These are phyloP conservation scores for Drosophila anomalata DNA, from an alignment of 2,888 invertebrate genomes.

Conservation along the genomic window DNA sequence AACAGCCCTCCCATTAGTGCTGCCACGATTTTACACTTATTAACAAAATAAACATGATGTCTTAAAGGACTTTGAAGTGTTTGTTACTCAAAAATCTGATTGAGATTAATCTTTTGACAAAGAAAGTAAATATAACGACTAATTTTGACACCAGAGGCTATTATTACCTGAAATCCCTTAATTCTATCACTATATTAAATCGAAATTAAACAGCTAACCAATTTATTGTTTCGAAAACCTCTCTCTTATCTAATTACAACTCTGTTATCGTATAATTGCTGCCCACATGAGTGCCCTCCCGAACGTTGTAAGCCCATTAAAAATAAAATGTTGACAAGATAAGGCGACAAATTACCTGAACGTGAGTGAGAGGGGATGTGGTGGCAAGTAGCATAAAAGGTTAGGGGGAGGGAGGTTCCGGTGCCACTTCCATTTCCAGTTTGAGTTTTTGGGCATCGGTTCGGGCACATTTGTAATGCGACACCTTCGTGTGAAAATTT, in stretches of 20 bases:
- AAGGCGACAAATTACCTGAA: constrained; percentile 74
- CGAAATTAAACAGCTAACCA: background rate
- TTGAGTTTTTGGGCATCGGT: constrained; percentile 17
- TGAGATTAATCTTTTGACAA: too few species aligned
- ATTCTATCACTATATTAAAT: background rate
- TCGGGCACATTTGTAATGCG: constrained; percentile 67
- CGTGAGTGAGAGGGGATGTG: constrained; percentile 5
- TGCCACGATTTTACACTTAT: constrained; percentile 1
- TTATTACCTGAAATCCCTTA: background rate
- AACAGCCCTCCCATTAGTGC: background rate
- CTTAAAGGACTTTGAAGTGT: background rate
- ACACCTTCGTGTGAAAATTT: constrained; percentile 78
- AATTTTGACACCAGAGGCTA: too few species aligned
- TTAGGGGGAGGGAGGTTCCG: constrained; percentile 53
- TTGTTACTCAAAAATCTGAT: too few species aligned
- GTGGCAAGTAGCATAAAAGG: constrained; percentile 3
- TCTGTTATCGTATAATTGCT: constrained; percentile 55
- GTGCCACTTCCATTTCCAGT: constrained; percentile 25
- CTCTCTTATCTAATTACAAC: constrained; percentile 39
- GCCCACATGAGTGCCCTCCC: constrained; percentile 55
- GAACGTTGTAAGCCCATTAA: constrained; percentile 46
- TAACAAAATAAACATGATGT: background rate
- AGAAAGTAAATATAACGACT: too few species aligned
- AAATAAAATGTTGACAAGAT: constrained; percentile 73
- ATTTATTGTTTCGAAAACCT: background rate